These are phyloP conservation scores for Dolichallabes microphthalmus DNA, from an alignment of 2,113 vertebrate species.

Conservation along the genomic window DNA sequence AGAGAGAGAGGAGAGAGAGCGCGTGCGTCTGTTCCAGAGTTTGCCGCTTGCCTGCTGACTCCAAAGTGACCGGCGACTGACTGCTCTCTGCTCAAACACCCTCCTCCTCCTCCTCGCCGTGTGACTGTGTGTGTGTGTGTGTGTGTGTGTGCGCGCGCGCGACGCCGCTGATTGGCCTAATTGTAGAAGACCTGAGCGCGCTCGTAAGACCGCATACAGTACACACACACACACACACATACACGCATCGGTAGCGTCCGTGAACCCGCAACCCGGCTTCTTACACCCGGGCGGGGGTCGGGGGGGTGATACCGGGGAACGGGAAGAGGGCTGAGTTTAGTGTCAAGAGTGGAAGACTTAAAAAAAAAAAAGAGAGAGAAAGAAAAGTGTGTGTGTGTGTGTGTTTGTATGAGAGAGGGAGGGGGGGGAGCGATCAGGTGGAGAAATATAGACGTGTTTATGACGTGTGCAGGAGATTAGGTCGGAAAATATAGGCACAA, in stretches of 20 bases:
- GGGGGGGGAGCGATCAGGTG: conserved; percentile 52
- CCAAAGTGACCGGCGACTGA: conserved; percentile 58
- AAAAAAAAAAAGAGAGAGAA: conserved; percentile 44
- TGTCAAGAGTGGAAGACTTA: conserved; percentile 44
- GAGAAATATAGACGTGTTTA: conserved; percentile 63
- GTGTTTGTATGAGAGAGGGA: background rate
- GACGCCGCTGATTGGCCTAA: conserved; percentile 71
- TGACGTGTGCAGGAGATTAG: conserved; percentile 62
- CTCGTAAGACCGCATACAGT: background rate
- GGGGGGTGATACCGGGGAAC: conserved; percentile 52
- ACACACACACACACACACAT: too few species aligned
- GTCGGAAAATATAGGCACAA: conserved; percentile 44
- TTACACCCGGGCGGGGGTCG: too few species aligned
- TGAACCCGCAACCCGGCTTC: too few species aligned
- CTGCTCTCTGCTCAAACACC: conserved; percentile 65
- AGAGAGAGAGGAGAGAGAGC: conserved; percentile 44
- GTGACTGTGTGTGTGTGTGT: background rate
- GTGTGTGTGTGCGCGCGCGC: conserved; percentile 56
- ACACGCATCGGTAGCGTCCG: too few species aligned
- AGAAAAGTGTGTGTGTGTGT: background rate
- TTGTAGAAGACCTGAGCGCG: conserved; percentile 59
- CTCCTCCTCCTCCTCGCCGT: conserved; percentile 24
- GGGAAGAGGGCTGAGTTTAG: conserved; percentile 60
- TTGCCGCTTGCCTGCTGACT: conserved; percentile 61
- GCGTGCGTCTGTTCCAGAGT: conserved; percentile 54